These are phyloP conservation scores for Actinia equina DNA, from an alignment of 64 coral and sea anemone species.

Conservation along the genomic window DNA sequence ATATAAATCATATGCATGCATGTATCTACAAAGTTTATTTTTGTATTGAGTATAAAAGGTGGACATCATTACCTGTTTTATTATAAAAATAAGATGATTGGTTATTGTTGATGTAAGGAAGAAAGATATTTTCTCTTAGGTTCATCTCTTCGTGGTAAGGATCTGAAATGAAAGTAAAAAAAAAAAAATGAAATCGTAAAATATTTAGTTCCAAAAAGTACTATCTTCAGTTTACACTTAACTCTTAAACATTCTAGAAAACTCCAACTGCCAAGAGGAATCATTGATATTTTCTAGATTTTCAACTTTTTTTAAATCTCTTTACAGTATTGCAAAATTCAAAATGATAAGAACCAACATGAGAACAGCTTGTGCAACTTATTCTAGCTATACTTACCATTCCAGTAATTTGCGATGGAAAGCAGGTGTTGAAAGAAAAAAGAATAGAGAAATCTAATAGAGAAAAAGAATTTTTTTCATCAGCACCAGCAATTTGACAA, in stretches of 20 bases:
- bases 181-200: no score
- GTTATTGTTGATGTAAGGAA: constrained; percentile 82
- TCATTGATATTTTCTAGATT: background rate
- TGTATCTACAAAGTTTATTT: no score
- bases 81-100: constrained; percentile 62
- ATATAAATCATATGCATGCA: no score
- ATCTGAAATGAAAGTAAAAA: constrained; percentile 41
- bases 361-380: background rate
- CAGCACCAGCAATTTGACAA: no score
- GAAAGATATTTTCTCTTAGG: constrained; percentile 59
- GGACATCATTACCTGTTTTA: constrained; percentile 75
- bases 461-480: background rate
- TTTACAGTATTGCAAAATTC: no score
- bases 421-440: constrained; percentile 35
- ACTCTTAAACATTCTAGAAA: no score
- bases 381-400: constrained; percentile 42
- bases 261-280: background rate
- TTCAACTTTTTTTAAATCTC: no score
- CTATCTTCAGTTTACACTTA: no score
- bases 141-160: constrained; percentile 72
- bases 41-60: no score
- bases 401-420: constrained; percentile 80
- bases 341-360: no score
- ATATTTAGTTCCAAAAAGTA: no score
- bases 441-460: constrained; percentile 43